Percentiles rank a stretch among this genome's conserved stretches.
Evolutionary conservation across 2,797 vertebrate genomes (phyloP).

Genomic region (Picus viridis): DNA sequence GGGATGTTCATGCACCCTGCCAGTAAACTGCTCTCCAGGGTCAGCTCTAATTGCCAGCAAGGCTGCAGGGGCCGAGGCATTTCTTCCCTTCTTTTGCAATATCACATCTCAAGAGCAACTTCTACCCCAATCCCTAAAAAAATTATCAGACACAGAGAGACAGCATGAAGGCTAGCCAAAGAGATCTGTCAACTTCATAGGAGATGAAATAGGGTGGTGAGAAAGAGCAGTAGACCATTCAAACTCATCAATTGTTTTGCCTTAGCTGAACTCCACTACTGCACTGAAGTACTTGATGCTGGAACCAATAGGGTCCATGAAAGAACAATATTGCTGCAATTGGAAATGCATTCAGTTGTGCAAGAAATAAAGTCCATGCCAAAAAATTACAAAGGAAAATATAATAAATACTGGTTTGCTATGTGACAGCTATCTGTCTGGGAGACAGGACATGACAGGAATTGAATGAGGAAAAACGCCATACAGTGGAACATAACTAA

Average conservation of each 20-base stretch:
- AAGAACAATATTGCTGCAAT: neutral
- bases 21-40: neutral
- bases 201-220: neutral
- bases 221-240: slow-evolving; percentile 1
- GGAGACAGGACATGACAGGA: neutral
- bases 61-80: neutral
- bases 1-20: neutral
- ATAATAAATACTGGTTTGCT: neutral
- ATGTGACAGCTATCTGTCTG: neutral
- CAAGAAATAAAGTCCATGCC: neutral
- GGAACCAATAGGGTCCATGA: neutral
- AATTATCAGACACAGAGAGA: neutral
- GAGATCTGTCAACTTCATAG: neutral
- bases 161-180: neutral
- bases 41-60: neutral
- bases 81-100: neutral
- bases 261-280: slow-evolving; percentile 7
- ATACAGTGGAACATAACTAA: neutral
- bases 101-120: neutral
- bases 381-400: neutral
- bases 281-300: neutral
- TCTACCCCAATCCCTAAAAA: neutral
- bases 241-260: neutral
- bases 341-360: neutral
- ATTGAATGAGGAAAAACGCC: neutral